These are phyloP conservation scores for Gibbula magus DNA, from an alignment of 2,888 invertebrate genomes.

Conservation along the genomic window DNA sequence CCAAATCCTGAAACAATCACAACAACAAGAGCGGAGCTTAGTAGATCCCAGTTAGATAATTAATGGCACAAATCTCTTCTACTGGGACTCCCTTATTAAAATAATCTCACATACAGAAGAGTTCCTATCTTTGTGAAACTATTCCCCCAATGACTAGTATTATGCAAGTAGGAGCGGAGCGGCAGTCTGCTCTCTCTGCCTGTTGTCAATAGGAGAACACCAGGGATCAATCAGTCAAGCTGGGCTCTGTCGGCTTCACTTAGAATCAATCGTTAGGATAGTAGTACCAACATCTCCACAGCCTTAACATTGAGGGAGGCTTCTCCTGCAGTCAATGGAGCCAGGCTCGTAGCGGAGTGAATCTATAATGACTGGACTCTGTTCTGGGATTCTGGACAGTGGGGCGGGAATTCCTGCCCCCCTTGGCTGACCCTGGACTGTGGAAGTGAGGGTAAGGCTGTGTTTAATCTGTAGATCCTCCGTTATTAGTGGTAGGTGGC, in stretches of 20 bases:
- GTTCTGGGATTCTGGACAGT: not conserved
- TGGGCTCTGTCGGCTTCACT: conserved; percentile 18
- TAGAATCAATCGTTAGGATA: conserved; percentile 25
- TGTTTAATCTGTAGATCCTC: not conserved
- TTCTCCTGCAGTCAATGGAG: conserved; percentile 1
- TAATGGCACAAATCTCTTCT: not conserved
- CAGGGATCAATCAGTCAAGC: conserved; percentile 25
- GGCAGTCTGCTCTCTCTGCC: conserved; percentile 5
- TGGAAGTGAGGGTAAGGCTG: conserved; percentile 9
- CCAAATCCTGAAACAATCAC: not conserved
- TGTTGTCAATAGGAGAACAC: conserved; percentile 1
- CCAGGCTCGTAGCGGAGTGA: not conserved
- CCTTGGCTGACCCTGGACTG: not conserved
- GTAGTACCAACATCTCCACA: conserved; percentile 17
- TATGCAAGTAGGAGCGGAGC: conserved; percentile 9
- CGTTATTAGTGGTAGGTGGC: conserved; percentile 14
- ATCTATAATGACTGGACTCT: not conserved
- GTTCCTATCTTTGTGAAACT: conserved; percentile 14
- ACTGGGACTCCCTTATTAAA: not conserved
- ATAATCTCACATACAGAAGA: not conserved
- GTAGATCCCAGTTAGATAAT: not conserved
- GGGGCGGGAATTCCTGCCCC: not conserved
- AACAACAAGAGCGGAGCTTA: not conserved
- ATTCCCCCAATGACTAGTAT: conserved; percentile 21
- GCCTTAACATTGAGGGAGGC: not conserved